Evolutionary conservation across 2,113 vertebrate species (phyloP).

Genomic region (Gallinago undulata): DNA sequence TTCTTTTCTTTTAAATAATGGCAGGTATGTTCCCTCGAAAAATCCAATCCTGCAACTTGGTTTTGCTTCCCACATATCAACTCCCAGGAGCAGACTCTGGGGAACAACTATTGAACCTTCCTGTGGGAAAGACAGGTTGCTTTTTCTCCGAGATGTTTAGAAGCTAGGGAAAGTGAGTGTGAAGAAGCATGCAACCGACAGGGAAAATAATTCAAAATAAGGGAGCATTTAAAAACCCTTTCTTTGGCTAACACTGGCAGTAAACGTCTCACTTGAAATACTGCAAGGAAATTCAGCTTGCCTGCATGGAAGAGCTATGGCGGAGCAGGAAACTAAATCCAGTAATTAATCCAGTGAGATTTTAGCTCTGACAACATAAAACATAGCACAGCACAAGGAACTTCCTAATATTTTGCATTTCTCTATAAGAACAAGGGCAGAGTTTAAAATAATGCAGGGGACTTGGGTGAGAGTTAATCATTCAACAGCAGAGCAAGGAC

Average conservation of each 20-base stretch:
- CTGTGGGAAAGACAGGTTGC: not conserved
- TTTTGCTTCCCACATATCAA: not conserved
- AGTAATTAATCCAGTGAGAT: not conserved
- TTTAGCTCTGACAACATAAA: not conserved
- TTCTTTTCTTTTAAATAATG: not conserved
- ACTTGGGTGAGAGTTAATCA: not conserved
- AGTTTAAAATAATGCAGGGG: not conserved
- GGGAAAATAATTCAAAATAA: slow-evolving; percentile 34
- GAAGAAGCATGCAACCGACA: not conserved
- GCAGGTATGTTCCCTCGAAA: not conserved
- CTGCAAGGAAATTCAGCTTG: not conserved
- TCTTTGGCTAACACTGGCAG: not conserved
- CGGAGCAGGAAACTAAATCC: not conserved
- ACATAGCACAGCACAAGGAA: not conserved
- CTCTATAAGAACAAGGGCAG: not conserved
- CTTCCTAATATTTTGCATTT: not conserved
- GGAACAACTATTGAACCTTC: not conserved
- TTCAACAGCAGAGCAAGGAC: not conserved
- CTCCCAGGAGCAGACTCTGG: not conserved
- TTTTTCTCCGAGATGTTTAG: not conserved
- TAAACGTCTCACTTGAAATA: slow-evolving; percentile 45
- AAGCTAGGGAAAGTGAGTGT: not conserved
- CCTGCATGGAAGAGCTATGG: not conserved
- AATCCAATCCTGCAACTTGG: not conserved
- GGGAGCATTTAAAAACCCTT: slow-evolving; percentile 21